A percentile compares a stretch with the other conserved stretches of the same genome.
phyloP scores from a whole-genome alignment of 2,888 invertebrate species.

The Papilio gigon region DNA sequence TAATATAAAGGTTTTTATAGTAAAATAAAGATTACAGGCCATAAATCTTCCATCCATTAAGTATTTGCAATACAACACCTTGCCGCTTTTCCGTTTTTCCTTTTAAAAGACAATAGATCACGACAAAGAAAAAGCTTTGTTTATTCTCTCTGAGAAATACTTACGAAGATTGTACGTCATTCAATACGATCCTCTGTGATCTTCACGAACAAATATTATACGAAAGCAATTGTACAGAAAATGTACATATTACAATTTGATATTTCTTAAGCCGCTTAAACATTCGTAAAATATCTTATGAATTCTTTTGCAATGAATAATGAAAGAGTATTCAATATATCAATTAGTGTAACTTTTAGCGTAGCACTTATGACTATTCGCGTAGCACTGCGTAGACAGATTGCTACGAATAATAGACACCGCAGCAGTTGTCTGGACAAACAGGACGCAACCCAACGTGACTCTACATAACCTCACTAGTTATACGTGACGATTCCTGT shows the following conservation, averaged over 20 bases:
- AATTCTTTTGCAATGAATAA: no score
- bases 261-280: neutral
- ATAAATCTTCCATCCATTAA: neutral
- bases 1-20: no score
- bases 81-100: neutral
- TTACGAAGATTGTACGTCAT: neutral
- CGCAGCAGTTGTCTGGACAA: neutral
- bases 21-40: no score
- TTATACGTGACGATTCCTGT: neutral
- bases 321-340: neutral
- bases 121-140: conserved; percentile 20
- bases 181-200: conserved; percentile 19
- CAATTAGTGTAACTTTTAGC: neutral
- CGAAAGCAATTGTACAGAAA: neutral
- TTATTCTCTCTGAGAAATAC: conserved; percentile 6
- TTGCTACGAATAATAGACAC: no score
- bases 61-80: conserved; percentile 5
- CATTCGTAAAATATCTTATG: no score
- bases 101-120: conserved; percentile 10
- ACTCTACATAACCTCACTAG: neutral
- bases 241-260: neutral
- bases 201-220: neutral
- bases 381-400: neutral
- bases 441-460: no score
- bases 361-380: neutral